Base-by-base conservation (phyloP, 2,113 vertebrate species). In the Tympanuchus pallidicinctus region DNA sequence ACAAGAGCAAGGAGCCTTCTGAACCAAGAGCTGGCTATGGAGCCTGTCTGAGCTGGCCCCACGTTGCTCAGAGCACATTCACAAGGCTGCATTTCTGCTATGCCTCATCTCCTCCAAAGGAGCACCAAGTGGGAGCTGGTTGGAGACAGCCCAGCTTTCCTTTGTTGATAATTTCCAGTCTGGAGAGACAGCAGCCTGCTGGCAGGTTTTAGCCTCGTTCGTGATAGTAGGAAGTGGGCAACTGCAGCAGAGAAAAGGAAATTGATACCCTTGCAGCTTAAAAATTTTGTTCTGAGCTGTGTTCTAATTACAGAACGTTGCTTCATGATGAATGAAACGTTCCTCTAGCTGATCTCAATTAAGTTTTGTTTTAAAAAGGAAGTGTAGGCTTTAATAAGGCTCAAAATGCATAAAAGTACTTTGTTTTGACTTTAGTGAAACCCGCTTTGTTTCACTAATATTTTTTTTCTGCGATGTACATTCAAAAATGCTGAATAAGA, bases 281-380 rank as follows among this genome's bases (percentile, higher is more conserved):
- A 96, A 78, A 73, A 71, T 90, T 94, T 88, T 90, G 59, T 90
- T 90, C 92, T 79, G 86, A 90, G 76, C 84, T 69, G 89, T 92
- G 64, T 92, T 95, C 92, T 89, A 93, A 95, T 96, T 93, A 94
- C 59, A 73, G 34, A 92, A 76, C 50, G 86, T 94, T 89, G 76
- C 84, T 91, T 92, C 2, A 11, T 79, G 85, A 89, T 92, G 91
- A 94, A 91, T 88, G 86, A 67, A 93, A 71, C 24, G 34, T 76
- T 52, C 45, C 82, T 25, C 47, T 61, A 38, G 81, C 82, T 73
- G 54, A 16, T 82, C 95, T 94, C 86, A 90, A 86, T 90, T 93
- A 94, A 50, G 66, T 59, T 94, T 88, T 84, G 71, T 70, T 95
- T 93, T 87, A 32, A 69, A 70, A 79, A 88, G 82, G 75, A 89